Evolutionary conservation across 2,888 invertebrate genomes (phyloP).

Genomic region (Erynnis tages): DNA sequence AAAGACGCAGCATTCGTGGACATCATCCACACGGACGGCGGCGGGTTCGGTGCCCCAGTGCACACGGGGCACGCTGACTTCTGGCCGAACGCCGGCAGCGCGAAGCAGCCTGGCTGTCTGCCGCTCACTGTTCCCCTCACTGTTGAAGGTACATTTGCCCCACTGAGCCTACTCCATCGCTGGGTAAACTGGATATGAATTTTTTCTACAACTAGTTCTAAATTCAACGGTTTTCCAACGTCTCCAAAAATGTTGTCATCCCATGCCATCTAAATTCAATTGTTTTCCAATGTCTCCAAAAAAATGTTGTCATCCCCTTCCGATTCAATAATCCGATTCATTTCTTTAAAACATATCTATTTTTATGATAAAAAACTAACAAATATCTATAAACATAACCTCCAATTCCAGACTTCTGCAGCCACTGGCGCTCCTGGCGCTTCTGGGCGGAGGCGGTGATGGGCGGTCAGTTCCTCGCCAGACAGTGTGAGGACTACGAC

Average conservation of each 20-base stretch:
- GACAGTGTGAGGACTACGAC: slow-evolving; percentile 61
- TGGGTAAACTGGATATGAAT: no score
- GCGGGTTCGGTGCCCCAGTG: slow-evolving; percentile 55
- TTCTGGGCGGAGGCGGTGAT: slow-evolving; percentile 71
- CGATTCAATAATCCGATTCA: no score
- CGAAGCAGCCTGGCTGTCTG: slow-evolving; percentile 73
- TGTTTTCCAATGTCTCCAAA: no score
- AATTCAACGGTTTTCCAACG: no score
- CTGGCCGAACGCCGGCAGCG: slow-evolving; percentile 71
- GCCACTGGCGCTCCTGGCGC: slow-evolving; percentile 73
- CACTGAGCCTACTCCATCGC: no score
- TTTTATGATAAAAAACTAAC: no score
- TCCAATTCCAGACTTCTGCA: slow-evolving; percentile 73
- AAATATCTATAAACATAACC: no score
- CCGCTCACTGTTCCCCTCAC: slow-evolving; percentile 45
- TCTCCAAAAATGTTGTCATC: no score
- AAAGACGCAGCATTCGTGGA: slow-evolving; percentile 72
- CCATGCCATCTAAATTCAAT: no score
- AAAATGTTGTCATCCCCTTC: no score
- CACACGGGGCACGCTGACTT: slow-evolving; percentile 63
- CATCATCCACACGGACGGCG: slow-evolving; percentile 72
- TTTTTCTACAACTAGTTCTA: no score
- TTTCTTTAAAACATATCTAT: no score
- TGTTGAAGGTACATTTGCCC: slow-evolving; percentile 16
- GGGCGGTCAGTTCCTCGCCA: slow-evolving; percentile 55